Percentiles rank a stretch among this genome's conserved stretches.
Conservation (phyloP, 2,113 vertebrate genomes). For the Anolis carolinensis region DNA sequence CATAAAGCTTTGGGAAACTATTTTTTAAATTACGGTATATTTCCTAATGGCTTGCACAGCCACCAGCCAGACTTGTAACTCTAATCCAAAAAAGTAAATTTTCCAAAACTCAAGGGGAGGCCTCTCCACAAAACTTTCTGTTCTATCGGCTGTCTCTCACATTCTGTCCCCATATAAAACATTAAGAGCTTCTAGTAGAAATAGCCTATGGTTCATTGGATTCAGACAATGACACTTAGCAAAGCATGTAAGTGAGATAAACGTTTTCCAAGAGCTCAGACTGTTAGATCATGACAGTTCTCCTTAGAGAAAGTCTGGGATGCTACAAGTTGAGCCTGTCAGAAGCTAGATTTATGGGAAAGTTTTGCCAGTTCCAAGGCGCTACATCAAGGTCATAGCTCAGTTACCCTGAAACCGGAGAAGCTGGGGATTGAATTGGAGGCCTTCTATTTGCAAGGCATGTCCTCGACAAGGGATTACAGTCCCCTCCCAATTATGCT, state of each 20-base stretch:
- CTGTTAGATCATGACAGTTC: not conserved
- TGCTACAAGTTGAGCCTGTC: not conserved
- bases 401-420: not conserved
- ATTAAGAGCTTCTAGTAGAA: not conserved
- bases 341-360: not conserved
- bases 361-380: not conserved
- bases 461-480: not conserved
- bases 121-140: not conserved
- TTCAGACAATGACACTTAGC: not conserved
- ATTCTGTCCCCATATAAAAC: not conserved
- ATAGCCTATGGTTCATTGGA: not conserved
- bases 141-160: not conserved
- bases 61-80: too few relatives aligned
- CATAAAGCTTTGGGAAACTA: too few relatives aligned
- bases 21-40: too few relatives aligned
- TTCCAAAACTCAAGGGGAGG: too few relatives aligned
- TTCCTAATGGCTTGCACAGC: too few relatives aligned
- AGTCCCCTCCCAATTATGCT: not conserved
- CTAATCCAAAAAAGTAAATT: too few relatives aligned
- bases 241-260: not conserved
- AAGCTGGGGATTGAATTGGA: not conserved
- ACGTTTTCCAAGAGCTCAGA: not conserved
- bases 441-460: not conserved
- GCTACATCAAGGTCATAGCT: not conserved
- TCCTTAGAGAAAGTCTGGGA: not conserved